Base-by-base conservation (phyloP, 37 sponge, comb jelly and placozoan genomes). In the Trichoplax adhaerens region DNA sequence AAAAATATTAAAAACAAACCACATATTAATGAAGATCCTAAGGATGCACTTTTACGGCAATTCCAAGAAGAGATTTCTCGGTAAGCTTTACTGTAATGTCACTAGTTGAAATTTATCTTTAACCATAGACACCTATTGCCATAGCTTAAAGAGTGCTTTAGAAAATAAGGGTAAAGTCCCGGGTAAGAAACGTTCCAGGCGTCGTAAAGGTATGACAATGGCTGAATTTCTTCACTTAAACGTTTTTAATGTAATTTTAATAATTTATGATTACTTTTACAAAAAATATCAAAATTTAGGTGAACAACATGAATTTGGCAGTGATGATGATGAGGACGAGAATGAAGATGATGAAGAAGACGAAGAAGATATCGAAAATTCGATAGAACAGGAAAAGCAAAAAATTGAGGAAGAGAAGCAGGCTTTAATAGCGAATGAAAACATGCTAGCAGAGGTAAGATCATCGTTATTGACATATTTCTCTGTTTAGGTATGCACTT, bases 1-100 rank as follows among this genome's bases (percentile, higher is more conserved):
- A 97, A 97, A 82, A 86, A 86, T 72, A 97, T 97, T 71, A 97
- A 92, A 80, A 97, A 97, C 83, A 91, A 88, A 56, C 99, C 99
- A 50, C 78, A 75, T 61, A 97, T 97, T 65, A 97, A 97, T 58
- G 99, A 97, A 60, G 99, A 97, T 62, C 99, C 99, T 0, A 89
- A 97, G 62, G 99, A 97, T 72, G 99, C 99, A 49, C 80, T 97
- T 8, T 83, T 97, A 4, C 60, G 99, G 53, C 86, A 92, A 69
- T 91, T 77, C 72, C 94, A 85, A 68, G 86, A 91, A 46, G 91
- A 91, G 73, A 83, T 91, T 47, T 48, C 50, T 50, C 72, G 55
- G 79, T 78, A 57, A 6, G 78, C 47, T 6, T 53, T 8, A 60
- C 12, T 60, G 62, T 60, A 60, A 60, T 12, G 12, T 12, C 12